phyloP scores from a whole-genome alignment of 2,888 invertebrate species.

The Eulithis prunata region DNA sequence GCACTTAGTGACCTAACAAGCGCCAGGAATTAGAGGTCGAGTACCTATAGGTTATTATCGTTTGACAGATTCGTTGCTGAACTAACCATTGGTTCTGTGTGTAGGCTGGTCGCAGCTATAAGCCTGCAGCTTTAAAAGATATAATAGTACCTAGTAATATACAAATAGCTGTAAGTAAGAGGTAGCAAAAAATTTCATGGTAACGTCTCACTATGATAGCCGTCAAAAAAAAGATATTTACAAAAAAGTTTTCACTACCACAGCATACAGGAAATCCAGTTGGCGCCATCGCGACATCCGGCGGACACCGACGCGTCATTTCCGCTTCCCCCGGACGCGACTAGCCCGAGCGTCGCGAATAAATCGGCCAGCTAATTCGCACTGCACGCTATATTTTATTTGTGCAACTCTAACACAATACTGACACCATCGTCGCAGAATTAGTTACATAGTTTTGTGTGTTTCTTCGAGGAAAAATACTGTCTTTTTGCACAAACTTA shows the following conservation, averaged over 20 bases:
- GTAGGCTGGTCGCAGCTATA: too few species aligned
- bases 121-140: too few species aligned
- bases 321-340: conserved; percentile 65
- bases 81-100: too few species aligned
- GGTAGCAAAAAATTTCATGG: too few species aligned
- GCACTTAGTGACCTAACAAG: too few species aligned
- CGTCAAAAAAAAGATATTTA: too few species aligned
- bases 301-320: conserved; percentile 64
- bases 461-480: background rate
- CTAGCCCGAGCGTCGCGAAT: conserved; percentile 69
- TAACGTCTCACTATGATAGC: too few species aligned
- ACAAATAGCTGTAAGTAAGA: too few species aligned
- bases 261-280: conserved; percentile 18
- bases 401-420: conserved; percentile 49
- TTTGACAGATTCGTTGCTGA: too few species aligned
- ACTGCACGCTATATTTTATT: conserved; percentile 54
- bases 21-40: too few species aligned
- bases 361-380: conserved; percentile 73
- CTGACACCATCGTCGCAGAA: background rate
- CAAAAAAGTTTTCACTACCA: conserved; percentile 21
- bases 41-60: too few species aligned
- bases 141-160: too few species aligned
- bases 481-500: background rate
- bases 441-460: background rate
- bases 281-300: conserved; percentile 71